phyloP scores from a whole-genome alignment of 2,888 invertebrate species.

The Liopterus haemorrhoidalis region DNA sequence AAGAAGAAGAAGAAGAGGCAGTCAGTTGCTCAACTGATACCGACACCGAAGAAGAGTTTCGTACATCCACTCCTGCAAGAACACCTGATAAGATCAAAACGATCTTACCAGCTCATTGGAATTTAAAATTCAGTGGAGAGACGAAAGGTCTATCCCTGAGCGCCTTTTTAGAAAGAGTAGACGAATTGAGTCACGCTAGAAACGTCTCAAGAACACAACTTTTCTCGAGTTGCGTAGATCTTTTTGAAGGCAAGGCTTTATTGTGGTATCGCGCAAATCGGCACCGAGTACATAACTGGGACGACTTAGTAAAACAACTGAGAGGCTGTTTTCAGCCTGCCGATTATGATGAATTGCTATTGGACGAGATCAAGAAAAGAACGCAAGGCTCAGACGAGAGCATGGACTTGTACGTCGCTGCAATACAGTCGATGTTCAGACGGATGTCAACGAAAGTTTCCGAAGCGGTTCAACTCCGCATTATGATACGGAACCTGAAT shows the following conservation, averaged over 20 bases:
- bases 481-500: background rate
- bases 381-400: background rate
- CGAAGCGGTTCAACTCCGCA: background rate
- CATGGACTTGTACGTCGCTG: background rate
- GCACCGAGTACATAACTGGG: background rate
- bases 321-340: background rate
- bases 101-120: background rate
- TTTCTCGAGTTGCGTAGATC: background rate
- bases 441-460: background rate
- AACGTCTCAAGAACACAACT: too few relatives aligned
- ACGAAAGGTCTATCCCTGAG: background rate
- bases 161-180: background rate
- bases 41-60: too few relatives aligned
- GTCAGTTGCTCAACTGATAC: too few relatives aligned
- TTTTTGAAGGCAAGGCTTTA: slow-evolving; percentile 1
- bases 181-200: background rate
- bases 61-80: background rate
- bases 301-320: background rate
- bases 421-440: background rate
- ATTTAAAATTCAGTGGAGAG: background rate
- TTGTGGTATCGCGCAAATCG: background rate
- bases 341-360: background rate
- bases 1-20: too few relatives aligned
- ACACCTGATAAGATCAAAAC: background rate
- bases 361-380: slow-evolving; percentile 2